Conservation (phyloP, 2,888 invertebrate species). For the Arctia plantaginis region DNA sequence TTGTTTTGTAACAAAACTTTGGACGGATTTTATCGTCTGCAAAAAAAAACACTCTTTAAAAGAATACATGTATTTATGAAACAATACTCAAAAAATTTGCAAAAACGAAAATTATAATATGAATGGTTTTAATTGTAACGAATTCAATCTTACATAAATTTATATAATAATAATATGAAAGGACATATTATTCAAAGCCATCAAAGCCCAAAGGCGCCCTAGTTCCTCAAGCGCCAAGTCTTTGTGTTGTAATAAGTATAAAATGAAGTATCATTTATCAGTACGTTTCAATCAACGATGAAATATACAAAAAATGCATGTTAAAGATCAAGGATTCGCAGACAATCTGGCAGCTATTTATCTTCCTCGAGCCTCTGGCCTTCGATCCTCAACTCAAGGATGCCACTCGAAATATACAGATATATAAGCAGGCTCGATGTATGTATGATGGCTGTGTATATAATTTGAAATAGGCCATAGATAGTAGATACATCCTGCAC, state of each 20-base stretch:
- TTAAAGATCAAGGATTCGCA: slow-evolving; percentile 26
- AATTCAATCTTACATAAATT: no score
- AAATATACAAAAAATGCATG: slow-evolving; percentile 35
- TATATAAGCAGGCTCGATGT: slow-evolving; percentile 15
- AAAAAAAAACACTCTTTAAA: no score
- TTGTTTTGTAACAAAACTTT: no score
- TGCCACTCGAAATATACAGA: slow-evolving; percentile 27
- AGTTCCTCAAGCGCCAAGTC: background rate
- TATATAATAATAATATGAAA: no score
- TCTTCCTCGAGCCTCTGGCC: slow-evolving; percentile 29
- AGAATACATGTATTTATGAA: no score
- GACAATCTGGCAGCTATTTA: slow-evolving; percentile 42
- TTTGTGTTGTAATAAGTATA: slow-evolving; percentile 4
- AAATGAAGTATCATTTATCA: slow-evolving; percentile 19
- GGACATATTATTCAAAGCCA: background rate
- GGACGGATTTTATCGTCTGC: no score
- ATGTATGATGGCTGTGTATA: background rate
- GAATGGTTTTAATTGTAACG: no score
- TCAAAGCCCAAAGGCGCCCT: background rate
- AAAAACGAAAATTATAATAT: no score
- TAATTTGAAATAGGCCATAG: background rate
- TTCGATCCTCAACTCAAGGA: slow-evolving; percentile 29
- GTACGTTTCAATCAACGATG: slow-evolving; percentile 9
- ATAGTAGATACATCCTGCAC: background rate
- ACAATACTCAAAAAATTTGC: no score